These are phyloP conservation scores for Cacoxenus indagator DNA, from an alignment of 2,888 invertebrate genomes.

Conservation along the genomic window DNA sequence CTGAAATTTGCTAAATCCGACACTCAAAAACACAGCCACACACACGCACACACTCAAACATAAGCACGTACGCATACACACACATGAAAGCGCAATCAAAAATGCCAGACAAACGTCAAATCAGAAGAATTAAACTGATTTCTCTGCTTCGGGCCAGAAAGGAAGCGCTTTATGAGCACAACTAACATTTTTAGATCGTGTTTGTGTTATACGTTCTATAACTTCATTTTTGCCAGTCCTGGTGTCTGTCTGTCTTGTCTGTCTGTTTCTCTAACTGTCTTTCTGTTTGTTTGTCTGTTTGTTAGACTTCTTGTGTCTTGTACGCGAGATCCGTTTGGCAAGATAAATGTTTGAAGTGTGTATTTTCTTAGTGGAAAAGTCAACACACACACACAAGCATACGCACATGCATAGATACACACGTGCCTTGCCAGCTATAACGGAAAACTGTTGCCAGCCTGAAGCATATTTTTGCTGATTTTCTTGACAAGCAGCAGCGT, in stretches of 20 bases:
- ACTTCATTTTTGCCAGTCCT: neutral
- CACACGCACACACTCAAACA: neutral
- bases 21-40: neutral
- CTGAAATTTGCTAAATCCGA: neutral
- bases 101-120: slow-evolving; percentile 22
- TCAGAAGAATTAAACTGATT: slow-evolving; percentile 22
- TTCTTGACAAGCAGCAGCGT: slow-evolving; percentile 10
- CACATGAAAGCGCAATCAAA: slow-evolving; percentile 11
- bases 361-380: slow-evolving; percentile 10
- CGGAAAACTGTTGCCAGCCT: slow-evolving; percentile 1
- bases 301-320: neutral
- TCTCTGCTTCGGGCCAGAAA: slow-evolving; percentile 8
- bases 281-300: neutral
- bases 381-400: neutral
- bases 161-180: slow-evolving; percentile 6
- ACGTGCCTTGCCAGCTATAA: neutral
- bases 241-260: neutral
- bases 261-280: neutral
- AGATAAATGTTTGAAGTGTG: slow-evolving; percentile 1
- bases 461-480: slow-evolving; percentile 24
- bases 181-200: neutral
- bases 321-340: slow-evolving; percentile 16
- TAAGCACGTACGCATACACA: neutral
- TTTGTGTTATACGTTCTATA: neutral
- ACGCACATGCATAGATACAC: neutral